Base-by-base conservation (phyloP, 1,140 invertebrate genomes). In the Drosophila sechellia region DNA sequence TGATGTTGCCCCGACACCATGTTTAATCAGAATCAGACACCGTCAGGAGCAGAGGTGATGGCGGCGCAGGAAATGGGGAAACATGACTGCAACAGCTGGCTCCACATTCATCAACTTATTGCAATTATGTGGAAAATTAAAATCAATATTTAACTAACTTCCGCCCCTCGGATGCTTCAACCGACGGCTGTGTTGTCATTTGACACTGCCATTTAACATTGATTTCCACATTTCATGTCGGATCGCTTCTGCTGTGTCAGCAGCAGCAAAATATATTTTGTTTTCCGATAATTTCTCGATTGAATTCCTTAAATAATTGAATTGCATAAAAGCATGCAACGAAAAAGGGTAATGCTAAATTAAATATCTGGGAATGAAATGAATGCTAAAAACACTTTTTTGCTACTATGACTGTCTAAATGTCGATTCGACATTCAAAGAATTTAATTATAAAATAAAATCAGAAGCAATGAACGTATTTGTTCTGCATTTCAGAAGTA, bases 101-200 rank as follows among this genome's bases (percentile, higher is more conserved):
- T 54, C 46, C 17, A 76, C 60, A 65, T 64, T 79, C 80, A 83
- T 84, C 76, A 84, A 77, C 81, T 84, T 79, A 84, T 84, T 84
- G 80, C 76, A 84, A 84, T 84, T 84, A 84, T 84, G 79, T 83
- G 79, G 75, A 83, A 79, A 83, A 83, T 79, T 59, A 65, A 83
- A 83, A 84, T 79, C 80, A 84, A 84, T 84, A 84, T 84, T 83
- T 69, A 70, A 83, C 74, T 74, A 64, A 61, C 61, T 64, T 64
- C 60, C 66, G 43, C 39, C 45, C 57, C 49, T 17, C 22, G 34
- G 35, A 25, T 35, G 58, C 52, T 31, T 5, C 20, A 17, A 49
- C 40, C 27, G 52, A 37, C 31, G 43, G 31, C 55, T 15, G 43
- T 15, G 43, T 55, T 79, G 63, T 59, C 74, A 74, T 53, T 80